Percentiles rank a stretch among this genome's conserved stretches.
Evolutionary conservation across 1,140 invertebrate genomes (phyloP).

Genomic region (Drosophila bocki): DNA sequence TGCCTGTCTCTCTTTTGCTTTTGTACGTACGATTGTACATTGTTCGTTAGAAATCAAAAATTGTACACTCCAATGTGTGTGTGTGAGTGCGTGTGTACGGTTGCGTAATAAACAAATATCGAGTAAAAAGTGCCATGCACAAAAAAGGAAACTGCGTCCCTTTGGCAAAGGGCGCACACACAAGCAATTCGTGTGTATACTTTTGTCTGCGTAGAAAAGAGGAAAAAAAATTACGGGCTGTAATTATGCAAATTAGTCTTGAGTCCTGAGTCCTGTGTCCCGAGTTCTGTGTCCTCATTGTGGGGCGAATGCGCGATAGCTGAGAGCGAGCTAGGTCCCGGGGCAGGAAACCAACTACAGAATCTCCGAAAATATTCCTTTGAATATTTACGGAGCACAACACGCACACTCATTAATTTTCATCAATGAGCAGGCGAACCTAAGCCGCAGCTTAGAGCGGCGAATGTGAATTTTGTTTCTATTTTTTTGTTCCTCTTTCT

Average conservation of each 20-base stretch:
- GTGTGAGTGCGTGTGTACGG: slow-evolving; percentile 39
- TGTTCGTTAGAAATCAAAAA: slow-evolving; percentile 58
- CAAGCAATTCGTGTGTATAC: slow-evolving; percentile 41
- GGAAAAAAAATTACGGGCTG: slow-evolving; percentile 76
- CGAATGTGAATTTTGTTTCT: slow-evolving; percentile 69
- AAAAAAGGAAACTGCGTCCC: slow-evolving; percentile 78
- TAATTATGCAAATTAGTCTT: slow-evolving; percentile 79
- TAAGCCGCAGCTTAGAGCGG: slow-evolving; percentile 73
- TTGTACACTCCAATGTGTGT: slow-evolving; percentile 18
- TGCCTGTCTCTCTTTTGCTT: neutral
- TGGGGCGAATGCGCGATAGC: slow-evolving; percentile 43
- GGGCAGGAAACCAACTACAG: slow-evolving; percentile 52
- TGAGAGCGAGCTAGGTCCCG: slow-evolving; percentile 35
- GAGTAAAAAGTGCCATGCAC: slow-evolving; percentile 45
- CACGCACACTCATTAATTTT: slow-evolving; percentile 82
- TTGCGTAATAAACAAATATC: slow-evolving; percentile 49
- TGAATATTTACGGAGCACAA: slow-evolving; percentile 52
- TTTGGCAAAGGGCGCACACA: slow-evolving; percentile 48
- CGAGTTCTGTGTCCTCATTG: slow-evolving; percentile 35
- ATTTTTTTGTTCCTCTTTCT: slow-evolving; percentile 21
- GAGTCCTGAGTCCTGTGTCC: slow-evolving; percentile 28
- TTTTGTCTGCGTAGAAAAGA: slow-evolving; percentile 36
- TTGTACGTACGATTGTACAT: slow-evolving; percentile 4
- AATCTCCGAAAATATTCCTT: slow-evolving; percentile 56
- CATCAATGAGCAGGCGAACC: slow-evolving; percentile 73